Base-by-base conservation (phyloP, 1,140 invertebrate genomes). In the Phthorimaea operculella region DNA sequence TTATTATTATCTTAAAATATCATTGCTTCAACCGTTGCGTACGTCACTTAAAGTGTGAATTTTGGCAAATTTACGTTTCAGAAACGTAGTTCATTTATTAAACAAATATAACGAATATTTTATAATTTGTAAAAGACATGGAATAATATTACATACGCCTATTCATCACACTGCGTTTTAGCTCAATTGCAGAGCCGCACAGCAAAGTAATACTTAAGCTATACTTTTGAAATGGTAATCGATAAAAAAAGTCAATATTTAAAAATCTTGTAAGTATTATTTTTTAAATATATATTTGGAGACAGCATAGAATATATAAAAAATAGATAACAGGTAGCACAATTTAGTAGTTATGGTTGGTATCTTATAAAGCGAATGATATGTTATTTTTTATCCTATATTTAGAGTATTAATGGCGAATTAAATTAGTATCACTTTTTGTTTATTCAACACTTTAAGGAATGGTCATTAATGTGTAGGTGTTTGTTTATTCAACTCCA, bases 311-410 rank as follows among this genome's bases (percentile, higher is more conserved):
- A 73, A 72, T 71, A 71, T 66, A 66, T 60, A 60, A 64, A 56
- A 54, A 61, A 54, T 68, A 59, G 56, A 63, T 68, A 62, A 64
- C 62, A 58, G 59, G 57, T 56, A 64, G 62, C 59, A 56, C 54
- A 64, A 63, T 62, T 52, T 62, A 55, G 21, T 28, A 28, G 21
- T 28, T 28, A 28, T 28, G 50, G 52, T 59, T 61, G 58, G 52
- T 64, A 64, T 73, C 76, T 84, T 81, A 82, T 77, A 82, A 84
- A 82, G 79, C 81, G 79, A 84, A 79, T 84, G 81, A 84, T 84
- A 84, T 84, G 81, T 84, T 67, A 70, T 68, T 77, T 28, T 74
- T 70, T 63, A 68, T 69, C 72, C 79, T 79, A 79, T 52, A 76
- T 48, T 74, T 61, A 50, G 62, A 58, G 52, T 62, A 59, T 54